Percentiles rank a stretch among this genome's conserved stretches.
These are phyloP conservation scores for Frankliniella intonsa DNA, from an alignment of 2,888 invertebrate genomes.

Conservation along the genomic window DNA sequence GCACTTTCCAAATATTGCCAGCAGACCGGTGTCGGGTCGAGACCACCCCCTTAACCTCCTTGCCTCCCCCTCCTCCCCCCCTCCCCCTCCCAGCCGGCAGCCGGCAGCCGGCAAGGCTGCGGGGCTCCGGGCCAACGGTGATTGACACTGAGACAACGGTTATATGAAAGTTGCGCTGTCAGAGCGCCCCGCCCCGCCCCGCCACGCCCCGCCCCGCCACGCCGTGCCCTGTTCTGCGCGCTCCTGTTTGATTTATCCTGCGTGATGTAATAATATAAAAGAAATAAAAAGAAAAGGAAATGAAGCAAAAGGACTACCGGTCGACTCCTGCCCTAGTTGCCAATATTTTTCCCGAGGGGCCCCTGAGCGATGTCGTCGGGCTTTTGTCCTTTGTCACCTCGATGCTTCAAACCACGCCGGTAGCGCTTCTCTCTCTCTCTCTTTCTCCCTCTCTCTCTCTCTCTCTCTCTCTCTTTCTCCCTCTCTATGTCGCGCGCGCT, in stretches of 20 bases:
- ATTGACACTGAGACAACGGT: slow-evolving; percentile 17
- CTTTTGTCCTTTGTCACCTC: too few relatives aligned
- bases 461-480: too few relatives aligned
- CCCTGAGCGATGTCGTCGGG: too few relatives aligned
- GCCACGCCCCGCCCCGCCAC: neutral
- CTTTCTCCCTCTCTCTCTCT: too few relatives aligned
- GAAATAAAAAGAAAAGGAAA: too few relatives aligned
- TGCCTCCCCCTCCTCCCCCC: neutral
- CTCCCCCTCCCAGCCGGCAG: neutral
- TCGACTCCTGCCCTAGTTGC: too few relatives aligned
- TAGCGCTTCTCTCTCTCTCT: too few relatives aligned
- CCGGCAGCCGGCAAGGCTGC: neutral
- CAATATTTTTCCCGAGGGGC: too few relatives aligned
- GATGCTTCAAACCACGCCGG: too few relatives aligned
- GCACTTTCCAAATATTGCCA: neutral
- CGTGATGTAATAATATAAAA: neutral
- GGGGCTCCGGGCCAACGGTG: neutral
- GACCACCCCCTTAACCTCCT: neutral
- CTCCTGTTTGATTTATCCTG: neutral
- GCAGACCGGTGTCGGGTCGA: neutral
- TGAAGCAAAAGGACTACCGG: too few relatives aligned
- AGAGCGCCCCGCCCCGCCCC: neutral
- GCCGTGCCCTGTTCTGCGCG: neutral
- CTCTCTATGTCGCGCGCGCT: too few relatives aligned
- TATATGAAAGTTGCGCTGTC: neutral